Evolutionary conservation across 2,113 vertebrate species (phyloP).

Genomic region (Bubalus kerabau): DNA sequence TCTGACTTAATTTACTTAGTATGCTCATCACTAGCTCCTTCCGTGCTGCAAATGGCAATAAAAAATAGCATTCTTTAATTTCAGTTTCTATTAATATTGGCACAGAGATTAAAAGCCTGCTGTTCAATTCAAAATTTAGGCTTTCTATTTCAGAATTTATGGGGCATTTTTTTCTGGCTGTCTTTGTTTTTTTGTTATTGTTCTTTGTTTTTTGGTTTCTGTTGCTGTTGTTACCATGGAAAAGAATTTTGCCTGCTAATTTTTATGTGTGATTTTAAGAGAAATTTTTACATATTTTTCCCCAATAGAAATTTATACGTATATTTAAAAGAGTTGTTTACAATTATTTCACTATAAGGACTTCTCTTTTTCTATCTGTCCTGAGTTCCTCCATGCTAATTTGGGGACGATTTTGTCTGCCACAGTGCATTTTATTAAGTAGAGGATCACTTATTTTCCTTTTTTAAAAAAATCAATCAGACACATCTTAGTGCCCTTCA

Average conservation of each 20-base stretch:
- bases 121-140: neutral
- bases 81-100: conserved; percentile 27
- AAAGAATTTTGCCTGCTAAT: neutral
- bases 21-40: neutral
- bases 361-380: neutral
- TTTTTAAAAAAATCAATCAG: neutral
- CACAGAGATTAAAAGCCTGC: neutral
- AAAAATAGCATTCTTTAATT: neutral
- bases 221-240: neutral
- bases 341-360: neutral
- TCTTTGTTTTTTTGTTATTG: neutral
- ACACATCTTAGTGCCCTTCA: neutral
- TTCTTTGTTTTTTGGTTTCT: neutral
- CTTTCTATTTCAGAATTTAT: neutral
- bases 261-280: neutral
- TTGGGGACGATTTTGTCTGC: neutral
- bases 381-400: neutral
- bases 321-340: neutral
- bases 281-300: neutral
- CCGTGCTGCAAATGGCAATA: neutral
- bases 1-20: neutral
- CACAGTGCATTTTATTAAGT: neutral
- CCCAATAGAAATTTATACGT: neutral
- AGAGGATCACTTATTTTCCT: neutral
- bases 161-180: neutral